Conservation (phyloP, 2,888 invertebrate species). For the Slavum lentiscoides region DNA sequence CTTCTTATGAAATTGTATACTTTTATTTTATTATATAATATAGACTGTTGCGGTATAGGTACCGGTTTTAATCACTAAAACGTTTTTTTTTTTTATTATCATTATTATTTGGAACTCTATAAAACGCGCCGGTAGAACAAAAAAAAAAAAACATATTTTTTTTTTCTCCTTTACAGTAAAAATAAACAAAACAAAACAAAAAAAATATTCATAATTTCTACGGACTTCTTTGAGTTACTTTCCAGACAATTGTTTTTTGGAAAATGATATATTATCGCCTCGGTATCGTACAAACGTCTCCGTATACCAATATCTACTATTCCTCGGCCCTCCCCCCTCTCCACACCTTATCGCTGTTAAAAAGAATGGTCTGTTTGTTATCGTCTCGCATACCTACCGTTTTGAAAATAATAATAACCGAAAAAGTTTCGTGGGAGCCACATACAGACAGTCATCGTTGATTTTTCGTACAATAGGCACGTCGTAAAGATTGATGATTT, state of each 20-base stretch:
- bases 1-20: background rate
- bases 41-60: background rate
- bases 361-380: background rate
- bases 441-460: background rate
- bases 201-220: background rate
- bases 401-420: conserved; percentile 5
- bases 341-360: background rate
- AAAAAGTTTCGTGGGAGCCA: background rate
- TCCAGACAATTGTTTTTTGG: background rate
- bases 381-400: background rate
- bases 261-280: background rate
- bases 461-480: background rate
- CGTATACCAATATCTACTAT: background rate
- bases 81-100: too few species aligned
- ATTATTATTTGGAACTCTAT: background rate
- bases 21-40: background rate
- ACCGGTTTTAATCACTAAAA: background rate
- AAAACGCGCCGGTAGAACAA: background rate
- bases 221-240: background rate
- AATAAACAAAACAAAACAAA: background rate
- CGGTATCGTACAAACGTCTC: background rate
- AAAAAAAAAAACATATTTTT: background rate
- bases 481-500: conserved; percentile 5
- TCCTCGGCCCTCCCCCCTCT: too few species aligned
- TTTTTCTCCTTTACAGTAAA: too few species aligned